phyloP scores from a whole-genome alignment of 2,113 vertebrate genomes.

The Dasypus novemcinctus region DNA sequence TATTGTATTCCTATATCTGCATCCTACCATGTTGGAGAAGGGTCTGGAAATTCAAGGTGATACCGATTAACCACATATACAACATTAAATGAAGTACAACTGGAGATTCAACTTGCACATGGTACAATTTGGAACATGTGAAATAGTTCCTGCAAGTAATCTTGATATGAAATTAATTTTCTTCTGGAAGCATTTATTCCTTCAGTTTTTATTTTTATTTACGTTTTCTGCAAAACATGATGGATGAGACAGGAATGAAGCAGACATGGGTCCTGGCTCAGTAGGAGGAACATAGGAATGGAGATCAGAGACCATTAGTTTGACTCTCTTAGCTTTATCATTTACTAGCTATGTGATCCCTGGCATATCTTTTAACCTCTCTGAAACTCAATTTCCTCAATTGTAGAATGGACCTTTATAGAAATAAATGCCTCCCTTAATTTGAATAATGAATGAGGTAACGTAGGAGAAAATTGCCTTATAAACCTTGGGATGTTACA shows the following conservation, averaged over 20 bases:
- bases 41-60: not conserved
- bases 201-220: not conserved
- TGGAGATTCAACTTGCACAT: not conserved
- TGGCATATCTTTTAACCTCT: not conserved
- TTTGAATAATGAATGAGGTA: not conserved
- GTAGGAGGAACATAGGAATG: not conserved
- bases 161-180: not conserved
- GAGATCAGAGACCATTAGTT: not conserved
- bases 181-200: not conserved
- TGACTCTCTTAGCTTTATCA: not conserved
- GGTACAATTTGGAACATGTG: not conserved
- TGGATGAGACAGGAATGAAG: not conserved
- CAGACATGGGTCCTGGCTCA: not conserved
- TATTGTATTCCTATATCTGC: not conserved
- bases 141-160: not conserved
- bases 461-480: not conserved
- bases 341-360: not conserved
- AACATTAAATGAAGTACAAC: not conserved
- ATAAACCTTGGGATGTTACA: not conserved
- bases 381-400: slow-evolving; percentile 17
- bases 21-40: not conserved
- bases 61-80: not conserved
- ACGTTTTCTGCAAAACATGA: not conserved
- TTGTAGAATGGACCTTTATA: not conserved
- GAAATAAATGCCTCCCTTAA: not conserved